phyloP scores from a whole-genome alignment of 2,888 invertebrate genomes.

The Colletes collaris region DNA sequence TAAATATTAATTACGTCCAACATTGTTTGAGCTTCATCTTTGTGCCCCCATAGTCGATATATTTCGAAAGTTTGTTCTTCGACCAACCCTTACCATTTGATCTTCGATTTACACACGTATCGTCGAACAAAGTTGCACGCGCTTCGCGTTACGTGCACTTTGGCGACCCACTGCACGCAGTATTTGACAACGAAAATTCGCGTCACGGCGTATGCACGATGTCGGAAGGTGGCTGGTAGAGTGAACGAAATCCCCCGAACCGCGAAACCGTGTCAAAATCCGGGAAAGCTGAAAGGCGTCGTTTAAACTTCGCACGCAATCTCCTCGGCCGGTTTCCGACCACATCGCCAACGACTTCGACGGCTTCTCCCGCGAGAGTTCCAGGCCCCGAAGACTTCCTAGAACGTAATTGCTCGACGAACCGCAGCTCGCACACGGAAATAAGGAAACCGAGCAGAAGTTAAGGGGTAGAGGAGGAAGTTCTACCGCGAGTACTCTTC shows the following conservation, averaged over 20 bases:
- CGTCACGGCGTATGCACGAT: background rate
- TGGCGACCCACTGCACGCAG: background rate
- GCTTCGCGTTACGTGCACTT: no score
- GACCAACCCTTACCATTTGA: no score
- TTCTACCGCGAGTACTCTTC: constrained; percentile 54
- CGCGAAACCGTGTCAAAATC: constrained; percentile 20
- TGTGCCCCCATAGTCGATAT: no score
- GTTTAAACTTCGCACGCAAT: constrained; percentile 38
- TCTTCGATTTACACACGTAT: no score
- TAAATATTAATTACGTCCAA: no score
- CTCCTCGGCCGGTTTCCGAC: constrained; percentile 34
- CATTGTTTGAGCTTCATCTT: no score
- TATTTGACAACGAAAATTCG: constrained; percentile 14
- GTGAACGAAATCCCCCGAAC: constrained; percentile 14
- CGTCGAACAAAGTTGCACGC: background rate
- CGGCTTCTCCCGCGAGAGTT: constrained; percentile 39
- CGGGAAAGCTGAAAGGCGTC: constrained; percentile 33
- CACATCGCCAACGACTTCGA: constrained; percentile 43
- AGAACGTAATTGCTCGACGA: constrained; percentile 66
- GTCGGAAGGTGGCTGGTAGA: background rate
- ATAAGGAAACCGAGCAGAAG: constrained; percentile 66
- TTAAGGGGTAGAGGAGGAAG: constrained; percentile 45
- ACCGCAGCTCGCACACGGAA: constrained; percentile 69
- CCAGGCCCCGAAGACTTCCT: constrained; percentile 48
- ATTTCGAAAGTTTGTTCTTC: no score